Evolutionary conservation across 2,113 vertebrate species (phyloP), one percentile per base, ranked within the genome.

Genomic region (Seriola quinqueradiata): DNA sequence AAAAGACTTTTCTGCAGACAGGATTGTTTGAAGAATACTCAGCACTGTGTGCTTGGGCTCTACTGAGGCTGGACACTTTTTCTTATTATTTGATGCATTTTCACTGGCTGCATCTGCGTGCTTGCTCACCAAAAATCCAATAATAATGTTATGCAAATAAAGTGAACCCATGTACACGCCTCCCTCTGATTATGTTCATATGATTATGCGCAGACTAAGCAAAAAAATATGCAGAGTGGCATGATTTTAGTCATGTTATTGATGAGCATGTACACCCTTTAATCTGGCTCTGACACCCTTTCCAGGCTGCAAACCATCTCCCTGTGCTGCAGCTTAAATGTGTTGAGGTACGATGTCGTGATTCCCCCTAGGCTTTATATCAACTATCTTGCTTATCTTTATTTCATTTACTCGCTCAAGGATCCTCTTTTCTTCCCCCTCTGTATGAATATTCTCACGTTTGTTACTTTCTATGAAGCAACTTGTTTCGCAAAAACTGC

Each of bases 1-100:
- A 46, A 65, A 77, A 17, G 28, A 34, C 25, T 76, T 81, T 68
- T 59, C 23, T 68, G 0, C 6, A 46, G 46, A 61, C n/a, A 23
- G 6, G 16, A 58, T 32, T 79, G 66, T 46, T 66, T 63, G 40
- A 63, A 60, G 34, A 48, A 55, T 59, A 28, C 48, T n/a, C 8
- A 4, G 21, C 14, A 23, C 9, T 4, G 10, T 23, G 8, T 23
- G 11, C 21, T 21, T 23, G 1, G 21, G 42, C 40, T 58, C 19
- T 16, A 42, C 58, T 69, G 19, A 21, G 3, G 19, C 50, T 52
- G 50, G 1, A 50, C 48, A 50, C 48, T 14, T 68, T 14, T 8
- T 28, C 23, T 28, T 28, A 28, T 28, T 28, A 55, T 82, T 0
- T 42, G 4, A 54, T 16, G 1, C 10, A 25, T 57, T 64, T 69